These are phyloP conservation scores for Asarcornis scutulata DNA, from an alignment of 2,113 vertebrate genomes.

Conservation along the genomic window DNA sequence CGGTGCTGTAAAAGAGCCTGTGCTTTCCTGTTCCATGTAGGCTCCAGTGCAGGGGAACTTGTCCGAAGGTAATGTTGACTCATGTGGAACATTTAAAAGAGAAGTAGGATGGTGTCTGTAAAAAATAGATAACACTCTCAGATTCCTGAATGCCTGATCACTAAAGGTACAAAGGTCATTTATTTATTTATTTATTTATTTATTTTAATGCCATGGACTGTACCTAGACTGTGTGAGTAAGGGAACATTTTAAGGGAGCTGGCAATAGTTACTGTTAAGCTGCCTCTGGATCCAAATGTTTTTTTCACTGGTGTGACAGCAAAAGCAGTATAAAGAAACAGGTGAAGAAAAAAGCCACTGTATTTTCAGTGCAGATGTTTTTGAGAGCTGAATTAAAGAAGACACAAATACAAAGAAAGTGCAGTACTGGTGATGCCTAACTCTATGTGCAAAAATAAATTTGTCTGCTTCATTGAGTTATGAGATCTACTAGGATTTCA, in stretches of 20 bases:
- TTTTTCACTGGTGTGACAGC: background rate
- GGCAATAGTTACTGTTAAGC: background rate
- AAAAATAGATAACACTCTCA: background rate
- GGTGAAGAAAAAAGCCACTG: background rate
- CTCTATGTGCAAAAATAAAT: background rate
- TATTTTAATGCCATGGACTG: background rate
- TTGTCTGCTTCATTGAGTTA: background rate
- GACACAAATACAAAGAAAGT: background rate
- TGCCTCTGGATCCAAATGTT: background rate
- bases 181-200: background rate
- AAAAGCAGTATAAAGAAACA: background rate
- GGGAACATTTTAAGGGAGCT: background rate
- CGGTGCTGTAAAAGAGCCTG: background rate
- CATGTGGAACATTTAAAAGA: background rate
- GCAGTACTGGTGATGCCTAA: background rate
- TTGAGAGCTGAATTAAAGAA: background rate
- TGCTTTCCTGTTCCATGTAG: background rate
- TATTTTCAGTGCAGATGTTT: background rate
- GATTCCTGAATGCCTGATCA: background rate
- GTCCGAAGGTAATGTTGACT: background rate
- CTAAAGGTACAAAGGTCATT: background rate
- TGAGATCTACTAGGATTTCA: background rate
- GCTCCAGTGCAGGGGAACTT: background rate
- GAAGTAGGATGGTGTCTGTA: background rate
- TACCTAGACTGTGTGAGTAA: background rate